Evolutionary conservation across 2,797 vertebrate species (phyloP), one percentile per base, ranked within the genome.

Genomic region (Gephyroberyx darwinii): DNA sequence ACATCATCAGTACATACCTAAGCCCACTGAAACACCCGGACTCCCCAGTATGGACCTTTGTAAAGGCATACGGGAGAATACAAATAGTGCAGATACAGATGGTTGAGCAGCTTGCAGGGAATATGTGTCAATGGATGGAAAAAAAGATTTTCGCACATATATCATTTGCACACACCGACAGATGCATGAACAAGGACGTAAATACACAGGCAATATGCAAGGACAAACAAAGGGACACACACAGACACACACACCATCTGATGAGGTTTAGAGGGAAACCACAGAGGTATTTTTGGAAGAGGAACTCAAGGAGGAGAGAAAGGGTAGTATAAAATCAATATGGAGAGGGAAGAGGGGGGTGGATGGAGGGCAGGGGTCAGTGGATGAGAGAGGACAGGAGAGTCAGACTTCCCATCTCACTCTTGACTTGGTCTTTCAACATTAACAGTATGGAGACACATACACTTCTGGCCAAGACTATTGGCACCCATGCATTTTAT

Each of bases 301-400:
- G 69, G 50, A 80, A 74, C 79, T 69, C 74, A 68, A 50, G 56
- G 50, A 78, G 70, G 84, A 83, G 54, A 65, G 92, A 88, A 91
- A 91, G 86, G 77, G 82, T 85, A 90, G 89, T 71, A 84, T 62
- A 78, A 85, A 92, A 92, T 93, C 92, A 87, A 93, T 92, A 48
- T 12, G 3, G 12, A 51, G 48, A 33, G 52, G 37, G n/a, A 77
- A 41, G 79, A 75, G 75, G 75, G 78, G 68, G 75, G 65, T 41
- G 39, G 48, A 35, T 10, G 22, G 45, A 19, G 45, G 19, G 20
- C 37, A 51, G 61, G 6, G 47, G 47, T 19, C 26, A 51, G 26
- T n/a, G 8, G 41, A 35, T 33, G 73, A 50, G 35, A 62, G 75
- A 81, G 71, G 80, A 84, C 51, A 62, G 66, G 58, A 82, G 50